These are phyloP conservation scores for Sceloporus undulatus DNA, from an alignment of 2,113 vertebrate genomes.

Conservation along the genomic window DNA sequence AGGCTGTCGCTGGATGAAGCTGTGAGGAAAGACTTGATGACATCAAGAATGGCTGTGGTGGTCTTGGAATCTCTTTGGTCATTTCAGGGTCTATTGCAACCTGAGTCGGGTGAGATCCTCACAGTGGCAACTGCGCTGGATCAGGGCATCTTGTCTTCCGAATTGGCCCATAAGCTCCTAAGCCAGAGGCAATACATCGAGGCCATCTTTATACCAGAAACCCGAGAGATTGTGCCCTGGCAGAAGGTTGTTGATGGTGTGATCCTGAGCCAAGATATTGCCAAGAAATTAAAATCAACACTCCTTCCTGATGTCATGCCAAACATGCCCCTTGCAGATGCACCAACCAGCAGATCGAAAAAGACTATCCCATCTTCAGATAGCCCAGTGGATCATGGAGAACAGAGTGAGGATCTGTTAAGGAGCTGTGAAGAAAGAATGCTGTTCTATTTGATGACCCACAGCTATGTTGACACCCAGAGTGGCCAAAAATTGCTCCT, in stretches of 20 bases:
- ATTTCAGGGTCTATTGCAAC: slow-evolving; percentile 89
- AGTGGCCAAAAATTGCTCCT: slow-evolving; percentile 88
- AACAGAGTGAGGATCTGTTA: slow-evolving; percentile 48
- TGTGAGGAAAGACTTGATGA: slow-evolving; percentile 81
- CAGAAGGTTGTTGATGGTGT: slow-evolving; percentile 75
- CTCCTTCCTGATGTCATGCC: slow-evolving; percentile 85
- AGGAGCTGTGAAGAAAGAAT: slow-evolving; percentile 69
- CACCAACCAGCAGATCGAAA: slow-evolving; percentile 67
- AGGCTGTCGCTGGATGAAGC: slow-evolving; percentile 87
- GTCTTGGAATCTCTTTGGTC: slow-evolving; percentile 88
- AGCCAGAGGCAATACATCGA: slow-evolving; percentile 80
- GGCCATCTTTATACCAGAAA: slow-evolving; percentile 86
- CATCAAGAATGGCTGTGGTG: slow-evolving; percentile 82
- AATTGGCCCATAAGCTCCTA: slow-evolving; percentile 82
- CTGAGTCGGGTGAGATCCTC: slow-evolving; percentile 89
- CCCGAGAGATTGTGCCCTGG: slow-evolving; percentile 82
- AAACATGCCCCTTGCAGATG: slow-evolving; percentile 73
- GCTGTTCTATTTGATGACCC: slow-evolving; percentile 86
- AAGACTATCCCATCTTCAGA: slow-evolving; percentile 60
- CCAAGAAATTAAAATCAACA: slow-evolving; percentile 75
- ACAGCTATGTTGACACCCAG: slow-evolving; percentile 88
- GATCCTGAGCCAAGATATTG: slow-evolving; percentile 76
- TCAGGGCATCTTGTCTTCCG: slow-evolving; percentile 85
- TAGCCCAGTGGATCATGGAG: not conserved
- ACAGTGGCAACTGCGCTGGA: slow-evolving; percentile 85